Evolutionary conservation across 2,113 vertebrate species (phyloP), one percentile per base, ranked within the genome.

Genomic region (Carlito syrichta): DNA sequence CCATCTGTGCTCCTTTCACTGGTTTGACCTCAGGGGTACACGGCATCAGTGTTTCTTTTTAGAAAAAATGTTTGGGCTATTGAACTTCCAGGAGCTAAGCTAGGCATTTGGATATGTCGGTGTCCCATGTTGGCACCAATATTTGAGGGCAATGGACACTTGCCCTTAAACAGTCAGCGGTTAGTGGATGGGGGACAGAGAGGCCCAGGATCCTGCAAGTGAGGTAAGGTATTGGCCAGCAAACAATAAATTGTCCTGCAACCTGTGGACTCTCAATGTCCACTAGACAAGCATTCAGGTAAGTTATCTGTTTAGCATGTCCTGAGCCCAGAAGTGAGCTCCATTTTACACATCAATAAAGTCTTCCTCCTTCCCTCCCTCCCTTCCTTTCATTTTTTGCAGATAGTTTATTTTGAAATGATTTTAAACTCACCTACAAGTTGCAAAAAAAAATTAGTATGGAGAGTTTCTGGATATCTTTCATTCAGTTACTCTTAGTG

Each of bases 271-370:
- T 45, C 45, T 25, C 54, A 5, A 2, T 43, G 5, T 48, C 4
- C 1, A 14, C 10, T 14, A 13, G 12, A 20, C 8, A 23, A 8
- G n/a, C 0, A 1, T 35, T 40, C 48, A 50, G 30, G 62, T 68
- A 23, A 43, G 11, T 62, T 30, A 58, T 16, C 73, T 81, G 20
- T 6, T 78, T 43, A 25, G 30, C 1, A 2, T 6, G 20, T 73
- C 19, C 13, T 96, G 92, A 89, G 54, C 74, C 95, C 71, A 77
- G 56, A 56, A 62, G 2, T 5, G 16, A 83, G 23, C 8, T 58
- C n/a, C 35, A 3, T 50, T 48, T 32, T 60, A 32, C 11, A 7
- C 8, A 66, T 27, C 5, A 19, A 48, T 0, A n/a, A 68, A 58
- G 16, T 66, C 63, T 7, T n/a, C 11, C 35, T 19, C 40, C 22